phyloP scores from a whole-genome alignment of 1,140 invertebrate genomes.

The Trichogramma pretiosum region DNA sequence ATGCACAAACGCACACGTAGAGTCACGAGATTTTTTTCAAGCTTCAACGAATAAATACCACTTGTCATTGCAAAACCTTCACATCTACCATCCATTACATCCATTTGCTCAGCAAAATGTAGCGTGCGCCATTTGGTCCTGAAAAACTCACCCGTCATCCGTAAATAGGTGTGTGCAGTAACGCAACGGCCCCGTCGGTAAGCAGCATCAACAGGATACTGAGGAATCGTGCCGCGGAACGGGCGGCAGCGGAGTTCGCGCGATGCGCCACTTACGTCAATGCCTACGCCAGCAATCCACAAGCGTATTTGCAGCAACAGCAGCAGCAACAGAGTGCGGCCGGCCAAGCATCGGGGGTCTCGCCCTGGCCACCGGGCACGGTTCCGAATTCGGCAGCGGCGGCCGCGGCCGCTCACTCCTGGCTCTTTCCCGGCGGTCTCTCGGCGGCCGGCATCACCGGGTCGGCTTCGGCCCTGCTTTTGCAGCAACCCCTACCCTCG shows the following conservation, averaged over 20 bases:
- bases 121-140: no score
- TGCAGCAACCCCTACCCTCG: conserved; percentile 43
- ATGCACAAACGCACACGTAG: no score
- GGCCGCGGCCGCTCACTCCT: conserved; percentile 41
- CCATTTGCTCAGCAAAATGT: no score
- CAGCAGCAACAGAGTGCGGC: conserved; percentile 31
- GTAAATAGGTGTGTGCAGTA: conserved; percentile 74
- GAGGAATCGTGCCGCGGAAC: conserved; percentile 79
- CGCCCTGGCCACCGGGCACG: conserved; percentile 34
- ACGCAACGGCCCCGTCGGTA: conserved; percentile 81
- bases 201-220: conserved; percentile 89
- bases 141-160: no score
- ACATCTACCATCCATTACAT: no score
- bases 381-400: no score
- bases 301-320: conserved; percentile 22
- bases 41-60: no score
- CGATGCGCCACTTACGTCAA: conserved; percentile 78
- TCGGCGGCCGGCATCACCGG: conserved; percentile 40
- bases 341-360: conserved; percentile 36
- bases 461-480: conserved; percentile 42
- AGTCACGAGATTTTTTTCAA: no score
- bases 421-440: conserved; percentile 36
- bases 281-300: conserved; percentile 45
- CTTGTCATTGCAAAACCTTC: no score
- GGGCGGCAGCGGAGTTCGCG: conserved; percentile 89